Percentiles rank a stretch among this genome's conserved stretches.
phyloP scores from a whole-genome alignment of 2,113 vertebrate species.

The Papio anubis region DNA sequence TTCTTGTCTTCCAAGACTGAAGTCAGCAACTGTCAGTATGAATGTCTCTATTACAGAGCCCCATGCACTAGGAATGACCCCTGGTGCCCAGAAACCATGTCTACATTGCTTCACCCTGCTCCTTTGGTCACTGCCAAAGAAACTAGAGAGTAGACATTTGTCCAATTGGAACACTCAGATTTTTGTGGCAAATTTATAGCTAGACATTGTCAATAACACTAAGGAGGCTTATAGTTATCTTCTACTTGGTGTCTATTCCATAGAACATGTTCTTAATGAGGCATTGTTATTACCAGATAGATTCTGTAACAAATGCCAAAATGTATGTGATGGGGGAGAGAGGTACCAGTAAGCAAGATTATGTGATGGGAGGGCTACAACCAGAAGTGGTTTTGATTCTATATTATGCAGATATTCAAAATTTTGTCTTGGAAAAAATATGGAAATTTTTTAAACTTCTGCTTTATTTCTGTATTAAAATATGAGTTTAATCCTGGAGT shows the following conservation, averaged over 20 bases:
- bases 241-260: not conserved
- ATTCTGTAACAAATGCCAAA: not conserved
- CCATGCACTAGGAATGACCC: not conserved
- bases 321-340: too few relatives aligned
- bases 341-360: not conserved
- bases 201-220: not conserved
- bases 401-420: not conserved
- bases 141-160: not conserved
- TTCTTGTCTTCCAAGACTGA: not conserved
- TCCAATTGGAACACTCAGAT: not conserved
- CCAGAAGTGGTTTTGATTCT: not conserved
- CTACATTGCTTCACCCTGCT: not conserved
- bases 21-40: not conserved
- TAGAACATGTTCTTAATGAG: not conserved
- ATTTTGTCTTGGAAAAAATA: not conserved
- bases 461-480: not conserved
- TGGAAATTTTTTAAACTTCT: not conserved
- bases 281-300: not conserved
- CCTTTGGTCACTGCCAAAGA: not conserved
- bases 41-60: not conserved
- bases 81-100: not conserved
- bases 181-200: not conserved
- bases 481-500: not conserved
- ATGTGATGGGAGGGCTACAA: not conserved
- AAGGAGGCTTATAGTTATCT: not conserved